Evolutionary conservation across 2,888 invertebrate genomes (phyloP).

Genomic region (Carcina quercana): DNA sequence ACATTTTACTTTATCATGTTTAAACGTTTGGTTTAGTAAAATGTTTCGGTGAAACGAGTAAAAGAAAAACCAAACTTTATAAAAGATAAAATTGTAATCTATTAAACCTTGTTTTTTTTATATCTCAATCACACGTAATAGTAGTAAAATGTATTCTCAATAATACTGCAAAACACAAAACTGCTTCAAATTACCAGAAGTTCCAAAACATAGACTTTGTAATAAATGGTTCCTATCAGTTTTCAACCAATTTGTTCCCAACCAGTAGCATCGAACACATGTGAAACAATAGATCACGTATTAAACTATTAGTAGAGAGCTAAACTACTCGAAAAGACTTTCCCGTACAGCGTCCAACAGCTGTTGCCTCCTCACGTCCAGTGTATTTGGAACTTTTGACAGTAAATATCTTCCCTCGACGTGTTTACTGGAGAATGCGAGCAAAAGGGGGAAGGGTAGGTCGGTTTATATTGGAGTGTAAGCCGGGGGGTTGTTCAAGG

Average conservation of each 20-base stretch:
- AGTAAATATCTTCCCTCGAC: slow-evolving; percentile 14
- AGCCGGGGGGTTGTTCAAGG: slow-evolving; percentile 36
- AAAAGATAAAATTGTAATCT: no score
- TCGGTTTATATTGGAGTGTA: slow-evolving; percentile 22
- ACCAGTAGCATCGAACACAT: slow-evolving; percentile 16
- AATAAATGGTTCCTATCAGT: neutral
- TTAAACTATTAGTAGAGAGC: slow-evolving; percentile 43
- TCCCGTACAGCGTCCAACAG: slow-evolving; percentile 36
- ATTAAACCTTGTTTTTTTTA: no score
- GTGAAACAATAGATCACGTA: slow-evolving; percentile 31
- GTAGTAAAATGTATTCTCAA: no score
- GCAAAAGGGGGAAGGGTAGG: slow-evolving; percentile 18
- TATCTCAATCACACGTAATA: no score
- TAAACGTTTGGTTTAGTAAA: no score
- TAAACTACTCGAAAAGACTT: slow-evolving; percentile 53
- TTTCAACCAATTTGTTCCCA: slow-evolving; percentile 4
- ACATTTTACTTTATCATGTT: no score
- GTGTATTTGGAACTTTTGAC: slow-evolving; percentile 22
- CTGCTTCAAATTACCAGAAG: no score
- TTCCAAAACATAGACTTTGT: no score
- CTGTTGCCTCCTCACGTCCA: slow-evolving; percentile 39
- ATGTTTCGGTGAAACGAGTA: no score
- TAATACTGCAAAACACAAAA: no score
- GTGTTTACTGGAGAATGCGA: slow-evolving; percentile 6
- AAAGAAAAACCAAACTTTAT: no score